These are phyloP conservation scores for Urocynchramus pylzowi DNA, from an alignment of 2,113 vertebrate genomes.

Conservation along the genomic window DNA sequence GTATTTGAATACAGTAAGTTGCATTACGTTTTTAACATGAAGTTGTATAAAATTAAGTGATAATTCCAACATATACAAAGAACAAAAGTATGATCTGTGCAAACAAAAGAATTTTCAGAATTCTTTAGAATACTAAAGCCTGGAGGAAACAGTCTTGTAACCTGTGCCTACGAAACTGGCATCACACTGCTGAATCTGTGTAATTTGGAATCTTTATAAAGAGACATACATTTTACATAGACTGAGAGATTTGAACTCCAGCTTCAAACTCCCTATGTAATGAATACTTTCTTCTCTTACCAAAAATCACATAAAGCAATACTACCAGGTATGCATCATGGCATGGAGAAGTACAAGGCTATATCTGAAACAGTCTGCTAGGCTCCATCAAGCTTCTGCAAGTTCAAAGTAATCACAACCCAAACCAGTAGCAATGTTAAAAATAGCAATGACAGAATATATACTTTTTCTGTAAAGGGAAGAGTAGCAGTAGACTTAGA, in stretches of 20 bases:
- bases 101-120: background rate
- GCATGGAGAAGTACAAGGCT: background rate
- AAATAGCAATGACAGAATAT: background rate
- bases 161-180: fast-evolving
- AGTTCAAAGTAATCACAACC: background rate
- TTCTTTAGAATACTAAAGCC: background rate
- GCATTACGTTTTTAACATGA: background rate
- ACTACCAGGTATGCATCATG: background rate
- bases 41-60: background rate
- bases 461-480: background rate
- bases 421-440: background rate
- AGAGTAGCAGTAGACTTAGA: background rate
- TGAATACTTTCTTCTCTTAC: background rate
- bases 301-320: background rate
- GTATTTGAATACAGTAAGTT: background rate
- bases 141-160: background rate
- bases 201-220: background rate
- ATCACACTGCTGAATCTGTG: background rate
- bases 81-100: background rate
- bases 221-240: background rate
- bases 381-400: background rate
- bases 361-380: background rate
- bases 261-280: background rate
- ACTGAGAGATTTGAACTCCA: background rate
- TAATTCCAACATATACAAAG: background rate